A percentile compares a stretch with the other conserved stretches of the same genome.
phyloP scores from a whole-genome alignment of 2,797 vertebrate genomes.

The Melanotaenia parkinsoni region DNA sequence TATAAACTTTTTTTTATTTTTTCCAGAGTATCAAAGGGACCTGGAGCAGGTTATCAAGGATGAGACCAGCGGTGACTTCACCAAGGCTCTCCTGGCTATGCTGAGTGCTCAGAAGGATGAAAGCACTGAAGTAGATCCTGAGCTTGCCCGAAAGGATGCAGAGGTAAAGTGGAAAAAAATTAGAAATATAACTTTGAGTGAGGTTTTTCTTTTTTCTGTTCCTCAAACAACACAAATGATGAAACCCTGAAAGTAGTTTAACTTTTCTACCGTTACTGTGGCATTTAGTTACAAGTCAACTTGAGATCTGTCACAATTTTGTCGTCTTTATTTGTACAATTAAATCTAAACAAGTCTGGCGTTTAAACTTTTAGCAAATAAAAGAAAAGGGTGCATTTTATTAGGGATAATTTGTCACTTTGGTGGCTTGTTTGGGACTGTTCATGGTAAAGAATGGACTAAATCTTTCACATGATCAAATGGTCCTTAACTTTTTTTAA shows the following conservation, averaged over 20 bases:
- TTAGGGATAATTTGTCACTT: no score
- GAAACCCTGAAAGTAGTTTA: not conserved
- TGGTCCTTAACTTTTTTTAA: no score
- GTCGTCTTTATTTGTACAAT: not conserved
- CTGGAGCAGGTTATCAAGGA: slow-evolving; percentile 85
- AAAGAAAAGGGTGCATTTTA: no score
- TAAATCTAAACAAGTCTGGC: no score
- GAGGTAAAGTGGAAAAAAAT: slow-evolving; percentile 79
- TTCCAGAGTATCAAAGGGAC: slow-evolving; percentile 81
- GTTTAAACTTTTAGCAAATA: no score
- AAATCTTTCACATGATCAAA: no score
- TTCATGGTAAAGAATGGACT: no score
- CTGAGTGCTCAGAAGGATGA: slow-evolving; percentile 84
- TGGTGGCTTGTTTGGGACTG: no score
- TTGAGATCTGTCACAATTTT: no score
- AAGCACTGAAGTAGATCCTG: slow-evolving; percentile 73
- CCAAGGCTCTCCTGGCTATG: slow-evolving; percentile 84
- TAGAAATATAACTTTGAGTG: no score
- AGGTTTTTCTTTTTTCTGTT: not conserved
- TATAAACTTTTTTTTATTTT: not conserved
- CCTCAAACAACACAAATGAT: not conserved
- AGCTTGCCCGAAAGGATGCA: slow-evolving; percentile 85
- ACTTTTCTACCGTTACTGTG: not conserved
- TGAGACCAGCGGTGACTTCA: slow-evolving; percentile 88
- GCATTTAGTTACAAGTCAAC: not conserved